Evolutionary conservation across 2,113 vertebrate genomes (phyloP).

Genomic region (Menura novaehollandiae): DNA sequence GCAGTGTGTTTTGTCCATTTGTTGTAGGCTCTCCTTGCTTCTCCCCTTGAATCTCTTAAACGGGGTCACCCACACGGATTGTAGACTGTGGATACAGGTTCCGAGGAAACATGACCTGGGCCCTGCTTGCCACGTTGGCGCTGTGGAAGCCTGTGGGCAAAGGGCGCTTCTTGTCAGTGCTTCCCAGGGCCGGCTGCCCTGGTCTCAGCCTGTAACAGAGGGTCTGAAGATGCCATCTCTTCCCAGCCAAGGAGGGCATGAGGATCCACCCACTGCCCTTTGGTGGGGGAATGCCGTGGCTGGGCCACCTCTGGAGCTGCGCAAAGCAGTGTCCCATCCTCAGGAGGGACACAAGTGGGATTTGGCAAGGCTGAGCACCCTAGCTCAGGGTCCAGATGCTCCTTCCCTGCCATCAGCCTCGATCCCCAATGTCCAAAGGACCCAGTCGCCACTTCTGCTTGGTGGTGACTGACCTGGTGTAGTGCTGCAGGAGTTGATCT

Average conservation of each 20-base stretch:
- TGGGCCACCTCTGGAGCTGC: background rate
- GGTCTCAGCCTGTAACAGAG: background rate
- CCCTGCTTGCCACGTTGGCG: accelerated
- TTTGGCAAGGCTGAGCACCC: background rate
- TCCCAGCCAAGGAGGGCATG: accelerated
- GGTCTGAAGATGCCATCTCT: background rate
- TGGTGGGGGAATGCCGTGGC: background rate
- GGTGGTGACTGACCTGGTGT: accelerated
- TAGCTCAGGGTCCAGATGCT: accelerated
- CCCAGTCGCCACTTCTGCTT: accelerated
- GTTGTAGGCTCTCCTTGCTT: background rate
- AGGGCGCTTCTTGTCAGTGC: background rate
- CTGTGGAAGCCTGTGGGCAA: background rate
- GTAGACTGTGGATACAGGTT: accelerated
- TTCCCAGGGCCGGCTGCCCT: background rate
- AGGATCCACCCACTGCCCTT: background rate
- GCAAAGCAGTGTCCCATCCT: background rate
- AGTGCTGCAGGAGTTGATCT: background rate
- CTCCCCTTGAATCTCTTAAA: background rate
- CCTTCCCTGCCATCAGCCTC: background rate
- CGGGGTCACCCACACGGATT: background rate
- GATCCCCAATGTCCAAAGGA: accelerated
- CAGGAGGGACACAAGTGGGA: accelerated
- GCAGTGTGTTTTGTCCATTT: background rate
- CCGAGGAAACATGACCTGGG: accelerated